These are phyloP conservation scores for Steinernema carpocapsae DNA, from an alignment of 2,888 invertebrate species.

Conservation along the genomic window DNA sequence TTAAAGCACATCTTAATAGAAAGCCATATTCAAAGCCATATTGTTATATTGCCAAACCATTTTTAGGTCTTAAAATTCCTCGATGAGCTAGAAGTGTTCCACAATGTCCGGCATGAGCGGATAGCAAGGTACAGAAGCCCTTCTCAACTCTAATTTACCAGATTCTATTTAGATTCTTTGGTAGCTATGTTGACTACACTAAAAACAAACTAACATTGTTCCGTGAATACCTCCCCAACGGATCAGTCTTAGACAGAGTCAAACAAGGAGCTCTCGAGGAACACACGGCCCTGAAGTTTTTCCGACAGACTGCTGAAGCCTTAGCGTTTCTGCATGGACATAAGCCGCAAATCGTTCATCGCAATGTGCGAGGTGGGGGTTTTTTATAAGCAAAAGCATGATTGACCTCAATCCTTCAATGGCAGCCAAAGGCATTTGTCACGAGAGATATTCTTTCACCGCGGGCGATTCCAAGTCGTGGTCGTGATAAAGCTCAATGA, in stretches of 20 bases:
- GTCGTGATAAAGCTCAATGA: no score
- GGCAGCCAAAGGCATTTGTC: no score
- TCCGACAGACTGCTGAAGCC: constrained; percentile 16
- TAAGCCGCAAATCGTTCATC: neutral
- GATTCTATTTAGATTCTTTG: neutral
- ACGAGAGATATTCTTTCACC: no score
- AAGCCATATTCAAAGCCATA: no score
- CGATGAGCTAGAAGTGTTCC: neutral
- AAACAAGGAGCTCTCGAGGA: neutral
- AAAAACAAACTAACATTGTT: constrained; percentile 36
- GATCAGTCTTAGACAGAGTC: constrained; percentile 30
- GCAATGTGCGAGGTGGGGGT: constrained; percentile 8
- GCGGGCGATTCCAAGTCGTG: no score
- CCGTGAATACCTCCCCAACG: constrained; percentile 36
- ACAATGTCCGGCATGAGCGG: neutral
- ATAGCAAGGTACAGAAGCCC: neutral
- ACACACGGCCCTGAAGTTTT: neutral
- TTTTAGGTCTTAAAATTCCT: constrained; percentile 1
- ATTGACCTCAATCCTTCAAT: no score
- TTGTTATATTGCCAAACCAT: neutral
- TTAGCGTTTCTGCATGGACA: neutral
- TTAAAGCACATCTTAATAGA: no score
- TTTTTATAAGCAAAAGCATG: no score
- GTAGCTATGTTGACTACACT: constrained; percentile 21
- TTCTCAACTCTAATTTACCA: neutral